Base-by-base conservation (phyloP, 2,113 vertebrate species). In the Phalacrocorax aristotelis region DNA sequence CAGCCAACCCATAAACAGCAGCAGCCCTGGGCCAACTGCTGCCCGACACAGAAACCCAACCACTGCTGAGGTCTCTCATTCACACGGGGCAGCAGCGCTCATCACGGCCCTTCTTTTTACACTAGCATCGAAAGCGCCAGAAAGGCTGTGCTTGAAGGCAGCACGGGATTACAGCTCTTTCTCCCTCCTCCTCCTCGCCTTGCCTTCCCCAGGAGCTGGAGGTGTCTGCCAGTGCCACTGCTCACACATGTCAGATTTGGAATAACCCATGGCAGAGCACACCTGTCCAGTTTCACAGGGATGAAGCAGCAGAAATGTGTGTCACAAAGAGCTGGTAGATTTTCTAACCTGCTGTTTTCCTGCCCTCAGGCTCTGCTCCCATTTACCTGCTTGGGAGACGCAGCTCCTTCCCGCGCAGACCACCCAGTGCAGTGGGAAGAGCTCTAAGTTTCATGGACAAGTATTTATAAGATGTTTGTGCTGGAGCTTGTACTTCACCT, bases 351-450 rank as follows among this genome's bases (percentile, higher is more conserved):
- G 49, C 60, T 64, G 23, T 21, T 61, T 15, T 32, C 58, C 66
- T 75, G 49, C 61, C 64, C 71, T 49, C 0, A 2, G 74, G 65
- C 70, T 90, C 20, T 23, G 40, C 85, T 66, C 51, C 78, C 71
- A 2, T 76, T 81, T 77, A n/a, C 29, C 58, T 9, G 2, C 13
- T n/a, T 23, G 32, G 0, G 5, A 42, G 58, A 18, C 6, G 54
- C 78, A 83, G 61, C 61, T 82, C 65, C 69, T 69, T 66, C 46
- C 77, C 5, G 0, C 20, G 6, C 30, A 13, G 51, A 27, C 11
- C 5, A 0, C 4, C 48, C 32, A 1, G 54, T 49, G 1, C 0
- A 0, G 11, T 40, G 86, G 76, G 66, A 80, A 86, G 46, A 57
- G 32, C 69, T 78, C 72, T 29, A 2, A 1, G 55, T 84, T 89